A percentile compares a stretch with the other conserved stretches of the same genome.
phyloP scores from a whole-genome alignment of 2,113 vertebrate genomes.

The Suricata suricatta region DNA sequence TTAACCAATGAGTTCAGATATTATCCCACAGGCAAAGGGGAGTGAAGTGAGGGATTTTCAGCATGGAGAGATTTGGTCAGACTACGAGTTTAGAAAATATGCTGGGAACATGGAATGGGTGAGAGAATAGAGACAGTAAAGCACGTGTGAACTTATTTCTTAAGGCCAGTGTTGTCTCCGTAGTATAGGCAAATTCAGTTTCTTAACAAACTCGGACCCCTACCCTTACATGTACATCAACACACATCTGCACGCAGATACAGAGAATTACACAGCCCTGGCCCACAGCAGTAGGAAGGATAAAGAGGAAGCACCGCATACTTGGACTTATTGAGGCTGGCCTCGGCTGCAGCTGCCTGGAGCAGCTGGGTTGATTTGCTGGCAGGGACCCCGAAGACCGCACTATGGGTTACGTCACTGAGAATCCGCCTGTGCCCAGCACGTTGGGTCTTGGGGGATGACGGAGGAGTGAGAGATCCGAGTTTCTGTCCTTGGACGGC shows the following conservation, averaged over 20 bases:
- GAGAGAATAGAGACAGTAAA: neutral
- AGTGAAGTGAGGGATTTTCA: neutral
- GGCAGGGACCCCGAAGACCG: constrained; percentile 96
- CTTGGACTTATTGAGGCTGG: constrained; percentile 99
- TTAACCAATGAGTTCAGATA: neutral
- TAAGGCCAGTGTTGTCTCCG: neutral
- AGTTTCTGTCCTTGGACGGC: constrained; percentile 88
- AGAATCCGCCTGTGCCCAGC: constrained; percentile 96
- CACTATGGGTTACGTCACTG: constrained; percentile 97
- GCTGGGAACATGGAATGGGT: neutral
- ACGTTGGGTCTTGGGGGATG: constrained; percentile 95
- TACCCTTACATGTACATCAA: neutral
- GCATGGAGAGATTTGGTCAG: neutral
- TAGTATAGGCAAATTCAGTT: neutral
- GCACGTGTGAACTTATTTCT: neutral
- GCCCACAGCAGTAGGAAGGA: neutral
- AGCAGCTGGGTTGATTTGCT: constrained; percentile 98
- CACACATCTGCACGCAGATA: neutral
- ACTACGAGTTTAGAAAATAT: neutral
- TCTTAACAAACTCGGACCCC: neutral
- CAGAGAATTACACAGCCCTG: constrained; percentile 3
- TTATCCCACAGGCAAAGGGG: neutral
- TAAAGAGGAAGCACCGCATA: constrained; percentile 79
- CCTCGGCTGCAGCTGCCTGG: constrained; percentile 96
- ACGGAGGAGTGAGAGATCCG: constrained; percentile 96